Evolutionary conservation across 2,113 vertebrate genomes (phyloP), one percentile per base, ranked within the genome.

Genomic region (Pyrgilauda ruficollis): DNA sequence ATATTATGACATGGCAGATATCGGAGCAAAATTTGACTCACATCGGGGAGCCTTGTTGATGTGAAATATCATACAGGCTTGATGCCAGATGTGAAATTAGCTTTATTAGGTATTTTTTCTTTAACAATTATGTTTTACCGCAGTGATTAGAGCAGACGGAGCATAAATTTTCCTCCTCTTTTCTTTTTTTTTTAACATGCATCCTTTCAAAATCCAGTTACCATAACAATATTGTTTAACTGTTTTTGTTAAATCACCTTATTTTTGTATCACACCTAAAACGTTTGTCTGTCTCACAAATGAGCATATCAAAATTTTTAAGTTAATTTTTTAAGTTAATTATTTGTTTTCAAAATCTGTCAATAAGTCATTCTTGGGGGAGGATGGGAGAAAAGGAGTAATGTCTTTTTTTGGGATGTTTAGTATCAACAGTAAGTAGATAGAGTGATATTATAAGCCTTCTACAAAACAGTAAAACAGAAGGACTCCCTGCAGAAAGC

Each of bases 81-180:
- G 66, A 93, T 76, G 96, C 89, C 95, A 97, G 94, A 96, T 97
- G 97, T 97, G 74, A 96, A 96, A 95, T 95, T 94, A 95, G 93
- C 85, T 66, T 96, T 97, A 95, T 96, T 96, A 96, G 84, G 44
- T 96, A 91, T 64, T 94, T 94, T 55, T 96, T 96, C 87, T 95
- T 94, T 93, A 95, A 94, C 62, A 76, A 44, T 84, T 77, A 30
- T 97, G 79, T 93, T 97, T 97, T 95, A 94, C 67, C 90, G 92
- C 53, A 52, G 63, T 92, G 88, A 97, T 97, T 96, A 97, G 96
- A 92, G 77, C 96, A 97, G 96, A 95, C 96, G 93, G 93, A 94
- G 75, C 39, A 95, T 83, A 92, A 86, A 47, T 86, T 93, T 93
- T 84, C 66, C 20, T 52, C 27, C 4, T 9, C 1, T 33, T 56